phyloP scores from a whole-genome alignment of 2,797 vertebrate species.

The Antennarius maculatus region DNA sequence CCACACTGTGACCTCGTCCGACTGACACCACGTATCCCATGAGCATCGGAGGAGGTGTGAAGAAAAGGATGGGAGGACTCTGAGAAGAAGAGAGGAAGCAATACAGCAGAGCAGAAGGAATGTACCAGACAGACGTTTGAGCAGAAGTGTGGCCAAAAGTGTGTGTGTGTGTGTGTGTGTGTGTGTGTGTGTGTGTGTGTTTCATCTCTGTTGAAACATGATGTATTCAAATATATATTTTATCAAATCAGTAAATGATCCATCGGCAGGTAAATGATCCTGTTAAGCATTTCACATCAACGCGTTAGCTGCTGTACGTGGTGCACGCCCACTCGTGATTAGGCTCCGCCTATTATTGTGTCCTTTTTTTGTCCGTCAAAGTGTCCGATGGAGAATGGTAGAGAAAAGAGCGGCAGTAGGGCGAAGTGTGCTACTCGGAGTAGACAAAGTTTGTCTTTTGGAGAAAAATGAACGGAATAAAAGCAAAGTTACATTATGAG shows the following conservation, averaged over 20 bases:
- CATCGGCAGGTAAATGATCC: constrained; percentile 49
- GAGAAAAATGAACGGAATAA: constrained; percentile 80
- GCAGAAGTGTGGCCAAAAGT: constrained; percentile 44
- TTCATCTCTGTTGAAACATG: constrained; percentile 64
- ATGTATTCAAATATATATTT: constrained; percentile 70
- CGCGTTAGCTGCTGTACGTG: constrained; percentile 69
- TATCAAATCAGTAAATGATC: constrained; percentile 45
- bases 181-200: constrained; percentile 19
- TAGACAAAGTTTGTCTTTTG: constrained; percentile 87
- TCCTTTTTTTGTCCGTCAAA: constrained; percentile 85
- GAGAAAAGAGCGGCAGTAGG: constrained; percentile 84
- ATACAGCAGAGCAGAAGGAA: constrained; percentile 67
- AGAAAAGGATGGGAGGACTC: constrained; percentile 36
- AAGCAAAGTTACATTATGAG: constrained; percentile 69
- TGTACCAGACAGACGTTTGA: constrained; percentile 61
- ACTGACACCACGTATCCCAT: constrained; percentile 16
- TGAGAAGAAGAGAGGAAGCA: constrained; percentile 61
- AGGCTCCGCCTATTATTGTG: constrained; percentile 82
- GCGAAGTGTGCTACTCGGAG: constrained; percentile 85
- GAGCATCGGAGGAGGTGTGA: constrained; percentile 40
- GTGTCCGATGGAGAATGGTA: constrained; percentile 87
- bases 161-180: constrained; percentile 22
- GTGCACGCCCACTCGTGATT: constrained; percentile 79
- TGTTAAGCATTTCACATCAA: constrained; percentile 62
- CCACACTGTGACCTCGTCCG: constrained; percentile 63